These are phyloP conservation scores for Archips crataeganus DNA, from an alignment of 2,888 invertebrate species.

Conservation along the genomic window DNA sequence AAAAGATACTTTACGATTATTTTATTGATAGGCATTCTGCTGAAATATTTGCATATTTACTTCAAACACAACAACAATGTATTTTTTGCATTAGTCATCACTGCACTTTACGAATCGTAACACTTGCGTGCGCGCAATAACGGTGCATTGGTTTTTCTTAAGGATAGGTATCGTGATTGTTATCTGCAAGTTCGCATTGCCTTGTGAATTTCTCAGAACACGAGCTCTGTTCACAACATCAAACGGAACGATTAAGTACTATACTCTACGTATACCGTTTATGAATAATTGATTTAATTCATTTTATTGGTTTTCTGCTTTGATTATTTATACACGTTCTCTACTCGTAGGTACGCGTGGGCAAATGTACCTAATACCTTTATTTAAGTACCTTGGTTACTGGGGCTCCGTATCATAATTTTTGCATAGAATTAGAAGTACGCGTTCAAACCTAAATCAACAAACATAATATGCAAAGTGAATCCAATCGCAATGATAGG, in stretches of 20 bases:
- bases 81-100: slow-evolving; percentile 6
- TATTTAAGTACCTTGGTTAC: not conserved
- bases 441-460: no score
- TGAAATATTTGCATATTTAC: not conserved
- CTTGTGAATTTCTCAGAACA: slow-evolving; percentile 16
- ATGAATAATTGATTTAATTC: slow-evolving; percentile 3
- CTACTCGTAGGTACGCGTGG: not conserved
- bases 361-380: not conserved
- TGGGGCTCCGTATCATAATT: no score
- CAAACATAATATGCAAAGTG: no score
- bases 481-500: not conserved
- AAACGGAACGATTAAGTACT: not conserved
- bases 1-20: no score
- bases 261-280: not conserved
- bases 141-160: slow-evolving; percentile 23
- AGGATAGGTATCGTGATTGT: slow-evolving; percentile 14
- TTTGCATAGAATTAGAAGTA: no score
- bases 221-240: slow-evolving; percentile 7
- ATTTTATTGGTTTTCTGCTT: not conserved
- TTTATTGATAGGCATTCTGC: no score
- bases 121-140: slow-evolving; percentile 12
- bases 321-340: not conserved
- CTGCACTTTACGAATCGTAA: slow-evolving; percentile 24
- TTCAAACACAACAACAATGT: not conserved
- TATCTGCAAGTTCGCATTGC: not conserved